phyloP scores from a whole-genome alignment of 23 tunicate species.

The Halocynthia aurantium region DNA sequence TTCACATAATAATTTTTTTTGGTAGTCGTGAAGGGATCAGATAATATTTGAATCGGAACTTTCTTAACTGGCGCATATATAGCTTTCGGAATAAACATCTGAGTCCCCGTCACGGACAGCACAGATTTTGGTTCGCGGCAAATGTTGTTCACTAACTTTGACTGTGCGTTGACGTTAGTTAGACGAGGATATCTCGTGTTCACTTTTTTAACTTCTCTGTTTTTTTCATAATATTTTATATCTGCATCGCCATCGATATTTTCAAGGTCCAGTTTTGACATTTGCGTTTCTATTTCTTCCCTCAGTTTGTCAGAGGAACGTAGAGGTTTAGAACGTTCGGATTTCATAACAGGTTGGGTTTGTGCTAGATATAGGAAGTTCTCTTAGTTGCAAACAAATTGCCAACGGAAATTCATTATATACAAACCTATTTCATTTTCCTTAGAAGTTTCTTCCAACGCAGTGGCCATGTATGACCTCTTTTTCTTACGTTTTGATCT shows the following conservation, averaged over 20 bases:
- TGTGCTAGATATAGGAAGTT: too few species aligned
- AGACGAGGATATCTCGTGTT: background rate
- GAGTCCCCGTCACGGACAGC: background rate
- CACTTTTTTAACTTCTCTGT: background rate
- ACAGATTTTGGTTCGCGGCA: background rate
- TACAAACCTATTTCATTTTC: too few species aligned
- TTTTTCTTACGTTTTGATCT: too few species aligned
- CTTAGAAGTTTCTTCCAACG: too few species aligned
- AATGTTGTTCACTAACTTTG: background rate
- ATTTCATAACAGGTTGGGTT: too few species aligned
- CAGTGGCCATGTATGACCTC: too few species aligned
- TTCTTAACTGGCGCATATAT: constrained; percentile 6
- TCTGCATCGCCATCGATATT: background rate
- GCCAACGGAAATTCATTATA: too few species aligned
- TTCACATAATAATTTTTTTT: constrained; percentile 5
- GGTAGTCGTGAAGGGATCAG: constrained; percentile 16
- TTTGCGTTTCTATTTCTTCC: constrained; percentile 24
- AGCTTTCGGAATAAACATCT: too few species aligned
- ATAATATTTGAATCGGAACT: constrained; percentile 23
- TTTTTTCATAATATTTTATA: background rate
- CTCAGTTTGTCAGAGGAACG: constrained; percentile 11
- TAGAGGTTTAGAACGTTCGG: too few species aligned
- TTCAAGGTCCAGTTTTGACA: constrained; percentile 24
- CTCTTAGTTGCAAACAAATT: too few species aligned
- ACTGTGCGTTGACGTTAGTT: background rate